These are phyloP conservation scores for Aricia artaxerxes DNA, from an alignment of 2,888 invertebrate genomes.

Conservation along the genomic window DNA sequence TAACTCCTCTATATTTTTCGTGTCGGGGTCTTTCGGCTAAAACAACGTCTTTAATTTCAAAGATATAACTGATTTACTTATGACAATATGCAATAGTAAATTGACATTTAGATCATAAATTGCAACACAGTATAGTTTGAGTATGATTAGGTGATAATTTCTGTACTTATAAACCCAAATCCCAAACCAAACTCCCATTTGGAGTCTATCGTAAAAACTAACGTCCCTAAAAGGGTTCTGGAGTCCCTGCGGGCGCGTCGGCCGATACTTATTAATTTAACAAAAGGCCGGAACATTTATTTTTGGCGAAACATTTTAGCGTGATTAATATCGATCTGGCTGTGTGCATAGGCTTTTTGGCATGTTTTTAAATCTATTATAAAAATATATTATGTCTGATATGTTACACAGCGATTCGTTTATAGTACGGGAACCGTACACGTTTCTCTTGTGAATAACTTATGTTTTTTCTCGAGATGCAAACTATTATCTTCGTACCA, in stretches of 20 bases:
- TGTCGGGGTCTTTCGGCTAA: too few species aligned
- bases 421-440: too few species aligned
- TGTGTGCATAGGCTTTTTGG: neutral
- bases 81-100: too few species aligned
- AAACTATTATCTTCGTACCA: too few species aligned
- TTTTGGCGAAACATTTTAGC: neutral
- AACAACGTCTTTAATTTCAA: too few species aligned
- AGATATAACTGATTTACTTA: too few species aligned
- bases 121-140: neutral
- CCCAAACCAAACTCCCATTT: neutral
- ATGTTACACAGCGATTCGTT: too few species aligned
- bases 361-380: neutral
- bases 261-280: neutral
- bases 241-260: neutral
- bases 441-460: too few species aligned
- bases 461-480: too few species aligned
- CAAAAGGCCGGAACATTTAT: neutral
- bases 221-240: constrained; percentile 9
- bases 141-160: neutral
- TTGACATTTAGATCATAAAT: neutral
- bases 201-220: neutral
- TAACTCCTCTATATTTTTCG: too few species aligned
- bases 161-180: neutral
- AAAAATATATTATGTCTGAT: neutral
- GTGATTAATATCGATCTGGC: constrained; percentile 8